Percentiles rank a stretch among this genome's conserved stretches.
Conservation (phyloP, 92 coral and sea anemone species). For the Epizoanthus illoricatus region DNA sequence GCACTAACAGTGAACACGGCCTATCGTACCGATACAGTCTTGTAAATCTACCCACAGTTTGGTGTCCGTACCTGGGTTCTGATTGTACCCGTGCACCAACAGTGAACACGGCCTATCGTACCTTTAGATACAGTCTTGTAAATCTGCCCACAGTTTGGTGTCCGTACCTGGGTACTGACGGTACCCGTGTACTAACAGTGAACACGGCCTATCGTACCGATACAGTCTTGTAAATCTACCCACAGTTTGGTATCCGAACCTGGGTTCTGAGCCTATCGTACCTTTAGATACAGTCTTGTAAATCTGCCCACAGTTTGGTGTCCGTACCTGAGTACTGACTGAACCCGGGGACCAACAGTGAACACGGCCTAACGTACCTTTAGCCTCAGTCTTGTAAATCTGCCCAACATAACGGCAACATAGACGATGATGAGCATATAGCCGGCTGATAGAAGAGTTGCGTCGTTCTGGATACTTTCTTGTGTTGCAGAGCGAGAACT, state of each 20-base stretch:
- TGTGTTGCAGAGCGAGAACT: slow-evolving; percentile 66
- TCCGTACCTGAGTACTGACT: too few relatives aligned
- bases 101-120: neutral
- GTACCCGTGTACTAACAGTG: neutral
- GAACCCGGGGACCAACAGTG: neutral
- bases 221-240: slow-evolving; percentile 86
- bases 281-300: too few relatives aligned
- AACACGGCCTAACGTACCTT: slow-evolving; percentile 59
- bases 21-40: slow-evolving; percentile 78
- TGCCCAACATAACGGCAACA: slow-evolving; percentile 86
- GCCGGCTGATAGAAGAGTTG: slow-evolving; percentile 79
- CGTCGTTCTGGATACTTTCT: slow-evolving; percentile 69
- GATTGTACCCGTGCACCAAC: neutral
- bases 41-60: slow-evolving; percentile 40
- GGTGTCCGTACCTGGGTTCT: too few relatives aligned
- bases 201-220: slow-evolving; percentile 54
- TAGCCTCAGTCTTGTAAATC: slow-evolving; percentile 78
- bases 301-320: too few relatives aligned
- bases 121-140: too few relatives aligned
- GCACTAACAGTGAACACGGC: neutral
- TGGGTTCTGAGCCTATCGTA: too few relatives aligned
- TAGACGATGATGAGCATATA: slow-evolving; percentile 82
- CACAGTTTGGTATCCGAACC: neutral
- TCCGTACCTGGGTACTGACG: too few relatives aligned
- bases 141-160: too few relatives aligned